Base-by-base conservation (phyloP, 1,140 invertebrate genomes). In the Batillaria attramentaria region DNA sequence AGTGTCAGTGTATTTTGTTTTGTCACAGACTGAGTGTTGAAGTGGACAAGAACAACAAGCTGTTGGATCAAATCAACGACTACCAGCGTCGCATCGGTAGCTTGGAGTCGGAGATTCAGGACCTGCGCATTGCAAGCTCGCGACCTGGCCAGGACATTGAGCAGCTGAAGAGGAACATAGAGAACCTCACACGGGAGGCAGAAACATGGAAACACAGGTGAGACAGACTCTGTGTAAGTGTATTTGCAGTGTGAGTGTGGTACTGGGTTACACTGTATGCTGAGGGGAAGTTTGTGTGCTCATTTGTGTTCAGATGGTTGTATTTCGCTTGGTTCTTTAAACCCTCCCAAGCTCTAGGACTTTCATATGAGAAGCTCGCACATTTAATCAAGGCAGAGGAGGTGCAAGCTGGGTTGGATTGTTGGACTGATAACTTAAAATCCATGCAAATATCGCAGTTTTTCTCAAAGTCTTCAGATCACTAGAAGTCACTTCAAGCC, bases 181-280 rank as follows among this genome's bases (percentile, higher is more conserved):
- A 85, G 28, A 83, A 84, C 42, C 65, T 87, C 28, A 79, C 79
- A 50, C 68, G 86, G 37, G 87, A 88, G 78, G 81, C 79, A 39
- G 83, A 87, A 41, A 82, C 70, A 18, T 80, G 81, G 37, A 87
- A 85, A 81, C 74, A 83, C 66, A 86, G 87, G 87, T 88, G 66
- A 31, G 75, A 43, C n/a, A n/a, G n/a, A 42, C 35, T 18, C 39
- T 66, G 20, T 70, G 46, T 3, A 66, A 33, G 28, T 66, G 54
- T 77, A 41, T n/a, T n/a, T n/a, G n/a, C 46, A 37, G n/a, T 62
- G 37, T 31, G 6, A 4, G 43, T 28, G 60, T 65, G 28, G 24
- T 42, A 65, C 20, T 31, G 28, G 74, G 28, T 0, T 31, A 20
- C 35, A 62, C 62, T n/a, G n/a, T n/a, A n/a, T n/a, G n/a, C n/a